Evolutionary conservation across 2,797 vertebrate species (phyloP).

Genomic region (Gymnoscopelus braueri): DNA sequence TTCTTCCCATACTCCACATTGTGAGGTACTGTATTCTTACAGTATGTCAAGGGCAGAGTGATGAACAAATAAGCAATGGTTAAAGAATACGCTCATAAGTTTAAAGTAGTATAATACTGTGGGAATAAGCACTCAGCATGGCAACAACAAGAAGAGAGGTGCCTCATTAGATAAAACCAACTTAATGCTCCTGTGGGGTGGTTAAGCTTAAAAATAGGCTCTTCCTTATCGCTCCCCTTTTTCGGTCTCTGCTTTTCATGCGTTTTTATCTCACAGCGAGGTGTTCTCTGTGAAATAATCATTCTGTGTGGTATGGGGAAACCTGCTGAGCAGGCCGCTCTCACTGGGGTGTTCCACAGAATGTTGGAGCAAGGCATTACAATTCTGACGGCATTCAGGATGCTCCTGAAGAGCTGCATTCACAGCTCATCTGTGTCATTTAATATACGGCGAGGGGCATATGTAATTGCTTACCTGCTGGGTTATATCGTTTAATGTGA

Average conservation of each 20-base stretch:
- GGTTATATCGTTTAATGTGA: neutral
- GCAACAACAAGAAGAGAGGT: conserved; percentile 41
- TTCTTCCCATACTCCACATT: too few species aligned
- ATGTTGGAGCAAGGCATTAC: conserved; percentile 38
- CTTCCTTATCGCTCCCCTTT: conserved; percentile 44
- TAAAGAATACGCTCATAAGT: too few species aligned
- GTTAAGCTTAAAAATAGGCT: conserved; percentile 58
- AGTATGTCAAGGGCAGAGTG: too few species aligned
- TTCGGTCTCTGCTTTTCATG: conserved; percentile 49
- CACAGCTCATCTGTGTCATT: conserved; percentile 8
- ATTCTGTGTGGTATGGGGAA: conserved; percentile 52
- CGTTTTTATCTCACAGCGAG: conserved; percentile 40
- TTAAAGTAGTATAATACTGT: too few species aligned
- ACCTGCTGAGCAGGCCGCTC: conserved; percentile 42
- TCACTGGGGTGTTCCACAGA: conserved; percentile 39
- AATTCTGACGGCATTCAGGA: conserved; percentile 44
- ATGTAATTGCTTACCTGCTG: neutral
- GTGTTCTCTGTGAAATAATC: conserved; percentile 51
- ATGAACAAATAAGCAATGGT: too few species aligned
- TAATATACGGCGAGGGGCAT: conserved; percentile 6
- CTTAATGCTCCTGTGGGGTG: conserved; percentile 39
- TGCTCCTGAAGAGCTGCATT: conserved; percentile 14
- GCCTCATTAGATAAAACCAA: conserved; percentile 37
- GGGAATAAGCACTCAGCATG: conserved; percentile 38
- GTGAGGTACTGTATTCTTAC: too few species aligned